Evolutionary conservation across 2,797 vertebrate genomes (phyloP), one percentile per base, ranked within the genome.

Genomic region (Semaprochilodus insignis): DNA sequence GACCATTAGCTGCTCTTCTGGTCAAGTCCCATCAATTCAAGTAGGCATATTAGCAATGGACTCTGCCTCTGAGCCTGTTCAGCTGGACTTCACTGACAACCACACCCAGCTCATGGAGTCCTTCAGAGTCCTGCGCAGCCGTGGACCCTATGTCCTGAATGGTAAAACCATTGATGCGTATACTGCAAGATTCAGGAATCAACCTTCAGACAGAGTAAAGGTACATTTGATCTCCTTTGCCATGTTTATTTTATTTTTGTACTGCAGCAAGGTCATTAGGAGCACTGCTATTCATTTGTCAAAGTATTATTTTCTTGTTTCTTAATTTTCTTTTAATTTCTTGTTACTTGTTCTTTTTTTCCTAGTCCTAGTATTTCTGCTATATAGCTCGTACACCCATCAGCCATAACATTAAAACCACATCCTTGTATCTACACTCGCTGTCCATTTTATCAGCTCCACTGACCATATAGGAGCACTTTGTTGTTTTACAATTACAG

Each of bases 141-240:
- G 94, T 0, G 98, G 97, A 31, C 97, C 97, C 0, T 99, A 94
- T 55, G 0, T 96, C 14, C 93, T 99, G 54, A 96, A 94, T 0
- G 91, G 84, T 0, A 94, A 94, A n/a, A 97, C 97, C 0, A 95
- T 99, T 73, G 91, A 91, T 70, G 92, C 95, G 72, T 99, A 99
- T 81, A 91, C 84, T 76, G 91, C 91, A 27, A 95, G 95, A 86
- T 97, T 99, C 90, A 91, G 91, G 59, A 88, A 83, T 6, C 88
- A 95, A 0, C 91, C 95, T 0, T n/a, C 93, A 0, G 84, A 92
- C 48, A 85, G 84, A 15, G 92, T 97, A 69, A 99, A 98, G 96
- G 98, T 98, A 88, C 5, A 40, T 21, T 23, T 36, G 62, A 34
- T 65, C 14, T 6, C 14, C 25, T 67, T 8, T n/a, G 6, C 51